Base-by-base conservation (phyloP, 64 coral and sea anemone genomes). In the Acropora tenuis region DNA sequence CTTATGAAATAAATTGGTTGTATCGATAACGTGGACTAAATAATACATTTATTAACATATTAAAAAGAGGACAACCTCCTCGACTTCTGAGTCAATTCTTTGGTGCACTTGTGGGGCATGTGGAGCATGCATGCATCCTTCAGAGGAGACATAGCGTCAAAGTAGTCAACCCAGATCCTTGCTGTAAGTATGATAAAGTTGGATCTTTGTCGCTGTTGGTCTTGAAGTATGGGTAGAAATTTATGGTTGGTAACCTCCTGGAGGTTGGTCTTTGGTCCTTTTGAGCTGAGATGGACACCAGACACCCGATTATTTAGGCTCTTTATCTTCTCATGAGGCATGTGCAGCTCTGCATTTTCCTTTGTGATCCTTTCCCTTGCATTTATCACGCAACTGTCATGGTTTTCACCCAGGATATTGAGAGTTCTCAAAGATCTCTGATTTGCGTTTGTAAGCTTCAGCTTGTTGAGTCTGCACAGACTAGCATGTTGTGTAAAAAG, bases 111-210 rank as follows among this genome's bases (percentile, higher is more conserved):
- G 79, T 87, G 91, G 4, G 73, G 91, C 3, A 92, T 92, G 47
- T 92, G 83, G 2, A 78, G 73, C 8, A 63, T 63, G 15, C 59
- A 63, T 63, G 59, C 59, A 63, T 63, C 59, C 59, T 63, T 63
- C 59, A 63, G 59, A 63, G 59, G 59, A 63, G 59, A 8, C 59
- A 63, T 12, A 63, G 59, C 59, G 2, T 63, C 57, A 78, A 92
- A 87, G 83, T 92, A 68, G 48, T 87, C 42, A 47, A 79, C 91
- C 2, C 87, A 47, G 40, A 92, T 80, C 15, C 91, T 17, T 17
- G 83, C 78, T 15, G 69, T 55, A 18, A 92, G 83, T 46, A 87
- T 30, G 53, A 92, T 87, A 78, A 87, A 92, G 63, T 92, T 87
- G 30, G 6, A 43, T 15, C 74, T 12, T 47, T 92, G 76, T 46